A percentile compares a stretch with the other conserved stretches of the same genome.
Evolutionary conservation across 2,113 vertebrate genomes (phyloP).

Genomic region (Uropsilus gracilis): DNA sequence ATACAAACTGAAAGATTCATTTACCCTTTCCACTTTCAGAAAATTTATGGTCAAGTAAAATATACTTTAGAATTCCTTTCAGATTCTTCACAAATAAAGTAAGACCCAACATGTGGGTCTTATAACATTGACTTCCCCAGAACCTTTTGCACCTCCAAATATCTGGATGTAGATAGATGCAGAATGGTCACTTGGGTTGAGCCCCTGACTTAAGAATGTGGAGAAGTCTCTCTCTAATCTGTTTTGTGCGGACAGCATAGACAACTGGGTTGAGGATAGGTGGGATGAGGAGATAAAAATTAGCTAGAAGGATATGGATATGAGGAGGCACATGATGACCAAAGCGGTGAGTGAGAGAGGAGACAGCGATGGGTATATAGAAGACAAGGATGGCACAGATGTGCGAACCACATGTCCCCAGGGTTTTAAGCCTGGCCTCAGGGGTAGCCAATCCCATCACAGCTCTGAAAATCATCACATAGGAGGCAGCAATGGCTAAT

Average conservation of each 20-base stretch:
- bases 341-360: conserved; percentile 78
- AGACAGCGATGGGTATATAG: conserved; percentile 78
- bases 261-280: conserved; percentile 81
- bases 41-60: neutral
- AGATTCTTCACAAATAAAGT: neutral
- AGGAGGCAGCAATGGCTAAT: conserved; percentile 76
- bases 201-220: conserved; percentile 51
- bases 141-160: neutral
- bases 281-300: conserved; percentile 80
- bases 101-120: neutral
- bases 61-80: neutral
- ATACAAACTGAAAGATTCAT: neutral
- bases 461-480: conserved; percentile 74
- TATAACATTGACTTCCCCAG: neutral
- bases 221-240: conserved; percentile 72
- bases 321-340: conserved; percentile 66
- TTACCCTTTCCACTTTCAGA: neutral
- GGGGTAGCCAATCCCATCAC: conserved; percentile 65
- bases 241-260: conserved; percentile 78
- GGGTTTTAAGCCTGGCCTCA: conserved; percentile 73
- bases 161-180: neutral
- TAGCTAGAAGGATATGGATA: conserved; percentile 80
- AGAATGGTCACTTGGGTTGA: conserved; percentile 31
- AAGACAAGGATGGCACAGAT: conserved; percentile 78
- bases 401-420: conserved; percentile 79